Percentiles rank a stretch among this genome's conserved stretches.
Evolutionary conservation across 2,113 vertebrate genomes (phyloP).

Genomic region (Ciconia maguari): DNA sequence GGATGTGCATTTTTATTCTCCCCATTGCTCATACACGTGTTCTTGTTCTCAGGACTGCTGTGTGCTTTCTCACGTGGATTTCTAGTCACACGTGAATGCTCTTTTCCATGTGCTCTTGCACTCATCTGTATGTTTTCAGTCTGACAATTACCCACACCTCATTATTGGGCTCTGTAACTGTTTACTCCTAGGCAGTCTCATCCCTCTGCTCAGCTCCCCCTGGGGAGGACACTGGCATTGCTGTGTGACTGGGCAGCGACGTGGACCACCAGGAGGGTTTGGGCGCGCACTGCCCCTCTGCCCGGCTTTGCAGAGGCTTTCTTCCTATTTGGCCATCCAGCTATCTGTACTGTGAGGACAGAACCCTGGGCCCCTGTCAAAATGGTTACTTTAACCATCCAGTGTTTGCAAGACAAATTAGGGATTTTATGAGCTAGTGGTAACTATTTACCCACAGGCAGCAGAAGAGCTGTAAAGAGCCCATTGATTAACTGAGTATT

Average conservation of each 20-base stretch:
- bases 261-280: not conserved
- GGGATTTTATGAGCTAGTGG: conserved; percentile 37
- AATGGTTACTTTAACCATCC: not conserved
- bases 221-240: not conserved
- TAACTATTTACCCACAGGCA: conserved; percentile 47
- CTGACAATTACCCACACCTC: not conserved
- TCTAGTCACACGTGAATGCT: not conserved
- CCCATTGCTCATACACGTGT: not conserved
- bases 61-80: not conserved
- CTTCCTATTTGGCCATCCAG: not conserved
- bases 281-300: not conserved
- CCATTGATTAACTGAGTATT: conserved; percentile 48
- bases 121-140: not conserved
- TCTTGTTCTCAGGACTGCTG: not conserved
- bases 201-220: not conserved
- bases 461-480: conserved; percentile 25
- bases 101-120: not conserved
- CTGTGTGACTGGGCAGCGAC: not conserved
- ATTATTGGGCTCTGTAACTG: not conserved
- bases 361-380: not conserved
- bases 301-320: not conserved
- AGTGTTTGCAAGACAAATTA: conserved; percentile 37
- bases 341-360: not conserved
- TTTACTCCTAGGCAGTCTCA: not conserved
- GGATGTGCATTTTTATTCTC: not conserved